phyloP scores from a whole-genome alignment of 2,888 invertebrate species.

The Siphlonurus alternatus region DNA sequence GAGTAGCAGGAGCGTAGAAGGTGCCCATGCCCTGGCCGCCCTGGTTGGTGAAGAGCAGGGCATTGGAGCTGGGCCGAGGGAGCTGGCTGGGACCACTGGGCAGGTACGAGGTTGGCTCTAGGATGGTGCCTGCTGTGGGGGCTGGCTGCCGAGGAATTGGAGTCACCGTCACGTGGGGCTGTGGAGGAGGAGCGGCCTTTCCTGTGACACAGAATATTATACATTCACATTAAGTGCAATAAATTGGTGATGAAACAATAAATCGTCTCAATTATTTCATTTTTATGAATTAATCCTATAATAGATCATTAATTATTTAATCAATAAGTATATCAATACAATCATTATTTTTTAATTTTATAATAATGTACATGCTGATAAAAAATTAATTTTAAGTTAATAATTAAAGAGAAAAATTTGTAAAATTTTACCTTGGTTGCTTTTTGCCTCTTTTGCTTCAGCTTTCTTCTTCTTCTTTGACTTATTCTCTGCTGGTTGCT shows the following conservation, averaged over 20 bases:
- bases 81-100: background rate
- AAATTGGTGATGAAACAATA: no score
- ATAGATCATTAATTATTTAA: no score
- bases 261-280: no score
- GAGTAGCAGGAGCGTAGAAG: background rate
- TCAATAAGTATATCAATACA: no score
- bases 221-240: no score
- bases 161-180: constrained; percentile 6
- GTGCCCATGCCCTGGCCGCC: background rate
- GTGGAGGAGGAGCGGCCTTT: constrained; percentile 14
- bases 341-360: no score
- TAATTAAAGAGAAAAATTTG: no score
- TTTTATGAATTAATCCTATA: no score
- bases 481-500: constrained; percentile 15
- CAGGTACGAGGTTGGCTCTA: background rate
- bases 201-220: constrained; percentile 4
- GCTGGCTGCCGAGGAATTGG: background rate
- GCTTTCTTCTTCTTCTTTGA: constrained; percentile 20
- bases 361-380: no score
- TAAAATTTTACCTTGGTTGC: background rate
- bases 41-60: background rate
- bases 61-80: background rate
- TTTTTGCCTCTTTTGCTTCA: constrained; percentile 17
- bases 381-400: no score
- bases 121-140: background rate